Conservation (phyloP, 2,888 invertebrate genomes). For the Tupiocoris notatus region DNA sequence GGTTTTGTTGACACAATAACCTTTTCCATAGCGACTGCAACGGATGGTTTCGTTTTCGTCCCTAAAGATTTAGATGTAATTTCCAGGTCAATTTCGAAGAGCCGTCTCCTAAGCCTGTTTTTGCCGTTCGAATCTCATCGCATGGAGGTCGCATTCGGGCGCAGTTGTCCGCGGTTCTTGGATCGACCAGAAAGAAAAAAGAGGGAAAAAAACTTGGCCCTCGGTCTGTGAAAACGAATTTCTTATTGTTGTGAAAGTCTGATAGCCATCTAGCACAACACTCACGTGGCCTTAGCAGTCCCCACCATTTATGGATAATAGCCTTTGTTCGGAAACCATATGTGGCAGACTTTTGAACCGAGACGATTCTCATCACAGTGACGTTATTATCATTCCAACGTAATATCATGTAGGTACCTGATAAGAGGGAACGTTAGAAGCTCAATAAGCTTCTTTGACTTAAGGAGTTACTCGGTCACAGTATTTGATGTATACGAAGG, state of each 20-base stretch:
- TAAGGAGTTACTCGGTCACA: no score
- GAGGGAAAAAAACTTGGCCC: not conserved
- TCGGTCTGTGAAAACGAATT: not conserved
- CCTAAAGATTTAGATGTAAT: conserved; percentile 24
- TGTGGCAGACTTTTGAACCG: no score
- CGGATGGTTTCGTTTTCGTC: not conserved
- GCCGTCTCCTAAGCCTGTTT: not conserved
- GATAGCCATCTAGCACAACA: not conserved
- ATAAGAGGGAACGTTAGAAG: no score
- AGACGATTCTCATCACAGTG: no score
- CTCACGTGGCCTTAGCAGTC: not conserved
- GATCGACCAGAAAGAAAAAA: not conserved
- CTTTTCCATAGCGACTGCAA: not conserved
- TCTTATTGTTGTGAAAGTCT: not conserved
- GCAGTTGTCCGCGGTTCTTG: not conserved
- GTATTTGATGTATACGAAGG: no score
- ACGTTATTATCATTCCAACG: no score
- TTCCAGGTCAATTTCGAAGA: conserved; percentile 20
- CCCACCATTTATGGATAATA: not conserved
- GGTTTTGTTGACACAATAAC: conserved; percentile 34
- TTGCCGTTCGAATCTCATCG: not conserved
- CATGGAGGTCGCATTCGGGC: not conserved
- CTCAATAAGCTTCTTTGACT: no score
- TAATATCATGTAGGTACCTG: no score
- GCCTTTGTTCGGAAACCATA: not conserved